Evolutionary conservation across 1,140 invertebrate genomes (phyloP), one percentile per base, ranked within the genome.

Genomic region (Centruroides sculpturatus): DNA sequence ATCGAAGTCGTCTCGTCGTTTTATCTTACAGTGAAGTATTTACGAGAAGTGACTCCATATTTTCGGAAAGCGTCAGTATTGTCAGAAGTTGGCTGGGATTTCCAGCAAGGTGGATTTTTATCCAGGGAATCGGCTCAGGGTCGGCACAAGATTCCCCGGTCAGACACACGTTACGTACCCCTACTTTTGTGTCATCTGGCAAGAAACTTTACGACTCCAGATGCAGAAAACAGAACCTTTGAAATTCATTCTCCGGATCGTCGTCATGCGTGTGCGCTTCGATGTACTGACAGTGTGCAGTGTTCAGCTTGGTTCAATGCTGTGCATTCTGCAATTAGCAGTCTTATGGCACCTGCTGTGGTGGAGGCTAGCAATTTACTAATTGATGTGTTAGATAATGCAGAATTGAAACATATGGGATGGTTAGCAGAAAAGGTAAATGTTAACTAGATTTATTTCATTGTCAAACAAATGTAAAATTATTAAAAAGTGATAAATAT

Each of bases 11-110:
- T 47, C 36, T 62, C 56, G 59, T 56, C 55, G 71, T 70, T 63
- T 72, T 59, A 9, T 65, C 54, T 72, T 73, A 36, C 82, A 97
- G 95, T 98, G 53, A 98, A 98, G 81, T 98, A 97, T 73, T 79
- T 98, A 53, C 81, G 90, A 56, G 95, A 99, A 78, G 92, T 98
- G 62, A 96, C 92, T 53, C 93, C 93, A 58, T 97, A 98, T 74
- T 96, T 98, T 75, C 83, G 91, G 50, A 96, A 97, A 75, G 91
- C 92, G 9, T 90, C 90, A 65, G 89, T 96, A 66, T 87, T 98
- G 67, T 89, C 90, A 61, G 93, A 98, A 73, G 85, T 99, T 46
- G 92, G 92, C 11, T 98, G 94, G 94, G 79, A 77, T 13, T 62
- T 71, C 46, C 65, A 68, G 52, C 65, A 68, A 58, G 68, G 64